Evolutionary conservation across 2,113 vertebrate species (phyloP).

Genomic region (Ahaetulla prasina): DNA sequence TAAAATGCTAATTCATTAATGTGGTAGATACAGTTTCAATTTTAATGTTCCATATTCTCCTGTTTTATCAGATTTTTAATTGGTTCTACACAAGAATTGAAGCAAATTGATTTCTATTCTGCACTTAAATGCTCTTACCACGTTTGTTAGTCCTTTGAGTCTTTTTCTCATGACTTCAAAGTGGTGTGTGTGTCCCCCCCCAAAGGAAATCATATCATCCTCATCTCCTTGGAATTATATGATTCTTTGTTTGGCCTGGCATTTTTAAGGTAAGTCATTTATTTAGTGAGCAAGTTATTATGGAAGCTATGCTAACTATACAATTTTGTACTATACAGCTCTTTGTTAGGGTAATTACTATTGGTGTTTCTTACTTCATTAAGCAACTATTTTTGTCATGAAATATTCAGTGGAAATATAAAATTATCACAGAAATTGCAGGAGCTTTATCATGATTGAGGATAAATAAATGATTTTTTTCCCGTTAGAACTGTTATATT

Average conservation of each 20-base stretch:
- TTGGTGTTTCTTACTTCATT: slow-evolving; percentile 51
- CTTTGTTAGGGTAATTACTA: slow-evolving; percentile 32
- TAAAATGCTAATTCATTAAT: slow-evolving; percentile 27
- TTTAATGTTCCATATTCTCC: slow-evolving; percentile 5
- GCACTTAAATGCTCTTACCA: slow-evolving; percentile 37
- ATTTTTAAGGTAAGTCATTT: slow-evolving; percentile 28
- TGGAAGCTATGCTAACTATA: slow-evolving; percentile 2
- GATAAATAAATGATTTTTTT: slow-evolving; percentile 28
- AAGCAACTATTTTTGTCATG: slow-evolving; percentile 31
- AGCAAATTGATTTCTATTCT: slow-evolving; percentile 55
- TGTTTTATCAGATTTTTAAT: slow-evolving; percentile 32
- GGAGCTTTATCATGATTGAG: slow-evolving; percentile 7
- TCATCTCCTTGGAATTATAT: slow-evolving; percentile 53
- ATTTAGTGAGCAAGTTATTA: slow-evolving; percentile 40
- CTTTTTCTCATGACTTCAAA: slow-evolving; percentile 15
- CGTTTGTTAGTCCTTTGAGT: slow-evolving; percentile 44
- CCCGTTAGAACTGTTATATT: slow-evolving; percentile 28
- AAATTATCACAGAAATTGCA: slow-evolving; percentile 25
- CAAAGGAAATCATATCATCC: slow-evolving; percentile 24
- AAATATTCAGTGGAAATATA: slow-evolving; percentile 12
- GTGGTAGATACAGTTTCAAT: slow-evolving; percentile 32
- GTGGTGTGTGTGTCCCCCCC: slow-evolving; percentile 19
- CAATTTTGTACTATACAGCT: neutral
- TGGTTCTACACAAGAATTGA: slow-evolving; percentile 27
- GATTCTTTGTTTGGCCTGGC: slow-evolving; percentile 33